phyloP scores from a whole-genome alignment of 1,140 invertebrate species.

The Drosophila subpulchrella region DNA sequence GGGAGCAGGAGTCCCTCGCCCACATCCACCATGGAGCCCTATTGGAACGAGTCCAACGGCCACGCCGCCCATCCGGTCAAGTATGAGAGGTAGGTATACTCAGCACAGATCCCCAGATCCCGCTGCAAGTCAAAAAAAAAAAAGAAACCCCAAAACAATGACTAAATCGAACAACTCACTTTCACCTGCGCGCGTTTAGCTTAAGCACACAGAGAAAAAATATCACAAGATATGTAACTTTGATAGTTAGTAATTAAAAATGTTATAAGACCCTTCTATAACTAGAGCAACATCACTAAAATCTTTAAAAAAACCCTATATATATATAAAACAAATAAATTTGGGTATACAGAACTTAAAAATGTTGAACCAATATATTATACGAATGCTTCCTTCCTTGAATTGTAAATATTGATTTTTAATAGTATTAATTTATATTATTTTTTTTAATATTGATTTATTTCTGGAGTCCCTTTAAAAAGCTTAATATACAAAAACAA shows the following conservation, averaged over 20 bases:
- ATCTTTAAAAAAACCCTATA: too few relatives aligned
- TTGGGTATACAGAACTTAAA: too few relatives aligned
- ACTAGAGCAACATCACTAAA: too few relatives aligned
- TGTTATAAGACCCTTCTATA: background rate
- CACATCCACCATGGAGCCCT: constrained; percentile 74
- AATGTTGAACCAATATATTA: too few relatives aligned
- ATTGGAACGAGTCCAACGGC: constrained; percentile 83
- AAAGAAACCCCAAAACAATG: constrained; percentile 16
- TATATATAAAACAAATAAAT: too few relatives aligned
- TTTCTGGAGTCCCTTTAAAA: too few relatives aligned
- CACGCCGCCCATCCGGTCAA: constrained; percentile 84
- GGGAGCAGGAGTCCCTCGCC: constrained; percentile 12
- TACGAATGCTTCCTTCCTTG: too few relatives aligned
- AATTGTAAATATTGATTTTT: too few relatives aligned
- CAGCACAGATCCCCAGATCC: constrained; percentile 11
- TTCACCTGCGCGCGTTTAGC: constrained; percentile 71
- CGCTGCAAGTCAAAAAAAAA: constrained; percentile 19
- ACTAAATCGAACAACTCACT: constrained; percentile 54
- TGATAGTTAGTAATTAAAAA: background rate
- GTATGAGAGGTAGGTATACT: constrained; percentile 84
- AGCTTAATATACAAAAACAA: too few relatives aligned
- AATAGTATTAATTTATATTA: too few relatives aligned
- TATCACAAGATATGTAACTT: constrained; percentile 12
- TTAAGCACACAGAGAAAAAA: constrained; percentile 53
- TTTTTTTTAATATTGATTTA: too few relatives aligned